Evolutionary conservation across 1,140 invertebrate species (phyloP), one percentile per base, ranked within the genome.

Genomic region (Megathymus violae): DNA sequence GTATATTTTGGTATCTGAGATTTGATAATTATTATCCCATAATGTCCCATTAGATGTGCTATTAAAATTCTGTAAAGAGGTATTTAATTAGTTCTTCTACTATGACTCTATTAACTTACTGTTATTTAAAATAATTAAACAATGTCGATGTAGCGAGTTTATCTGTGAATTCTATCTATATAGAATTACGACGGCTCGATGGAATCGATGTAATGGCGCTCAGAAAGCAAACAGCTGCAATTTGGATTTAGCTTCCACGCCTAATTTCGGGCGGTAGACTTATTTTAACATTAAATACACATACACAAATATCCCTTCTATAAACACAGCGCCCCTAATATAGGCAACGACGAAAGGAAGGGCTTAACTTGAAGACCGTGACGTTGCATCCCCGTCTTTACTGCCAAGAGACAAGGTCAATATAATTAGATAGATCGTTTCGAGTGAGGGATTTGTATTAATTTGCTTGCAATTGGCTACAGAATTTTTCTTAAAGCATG

Each of bases 271-370:
- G 85, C 74, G 78, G 84, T 82, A 86, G 84, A 83, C 81, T 88
- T 89, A 88, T 88, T 89, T 83, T 89, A 89, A 87, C 84, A 88
- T 87, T 89, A 87, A 88, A 89, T 88, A 86, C 80, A 88, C 84
- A 86, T 74, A 87, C 85, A 87, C 82, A 86, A 82, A 85, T 89
- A 88, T 85, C 83, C 84, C 82, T 80, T 88, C 78, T 74, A 80
- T 85, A 89, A 89, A 89, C 87, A 89, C 81, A 82, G 71, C 85
- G 74, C 83, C 87, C 87, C 82, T 82, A 79, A 85, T 78, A 83
- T 78, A 76, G 74, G 63, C 62, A 66, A 60, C 72, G 64, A 70
- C 62, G 71, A 66, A 69, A 74, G 71, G 74, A 86, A 86, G 62
- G 71, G 74, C 80, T 72, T 81, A 85, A 75, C 74, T 79, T 31